phyloP scores from a whole-genome alignment of 2,797 vertebrate genomes.

The Bovichtus variegatus region DNA sequence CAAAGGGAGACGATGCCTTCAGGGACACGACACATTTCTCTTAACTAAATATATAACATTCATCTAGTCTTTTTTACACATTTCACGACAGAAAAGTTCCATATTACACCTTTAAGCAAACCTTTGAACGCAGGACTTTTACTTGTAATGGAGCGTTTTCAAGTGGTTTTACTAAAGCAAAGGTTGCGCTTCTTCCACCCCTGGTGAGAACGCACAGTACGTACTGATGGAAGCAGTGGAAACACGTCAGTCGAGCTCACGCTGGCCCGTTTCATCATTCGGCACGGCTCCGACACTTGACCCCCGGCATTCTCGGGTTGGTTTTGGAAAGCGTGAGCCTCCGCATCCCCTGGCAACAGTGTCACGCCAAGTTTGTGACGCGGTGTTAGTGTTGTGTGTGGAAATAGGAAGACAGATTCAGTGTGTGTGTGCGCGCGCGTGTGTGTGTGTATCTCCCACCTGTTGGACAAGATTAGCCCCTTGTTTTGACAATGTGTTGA shows the following conservation, averaged over 20 bases:
- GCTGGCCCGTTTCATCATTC: neutral
- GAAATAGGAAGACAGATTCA: slow-evolving; percentile 6
- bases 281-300: neutral
- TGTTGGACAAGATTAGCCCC: slow-evolving; percentile 67
- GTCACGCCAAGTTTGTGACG: slow-evolving; percentile 4
- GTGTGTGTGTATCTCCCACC: slow-evolving; percentile 46
- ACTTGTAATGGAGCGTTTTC: too few relatives aligned
- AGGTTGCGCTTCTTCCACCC: neutral
- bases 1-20: too few relatives aligned
- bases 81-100: too few relatives aligned
- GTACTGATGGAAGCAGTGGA: neutral
- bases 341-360: slow-evolving; percentile 10
- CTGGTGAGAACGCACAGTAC: neutral
- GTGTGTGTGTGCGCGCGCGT: slow-evolving; percentile 19
- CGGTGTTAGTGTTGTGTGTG: slow-evolving; percentile 22
- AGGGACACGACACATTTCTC: too few relatives aligned
- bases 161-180: too few relatives aligned
- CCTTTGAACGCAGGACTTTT: neutral
- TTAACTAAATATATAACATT: too few relatives aligned
- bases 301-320: slow-evolving; percentile 12
- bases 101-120: too few relatives aligned
- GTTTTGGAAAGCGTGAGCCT: slow-evolving; percentile 19
- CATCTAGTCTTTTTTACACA: too few relatives aligned
- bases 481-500: slow-evolving; percentile 61
- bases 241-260: neutral